phyloP scores from a whole-genome alignment of 1,140 invertebrate species.

The Homarus americanus region DNA sequence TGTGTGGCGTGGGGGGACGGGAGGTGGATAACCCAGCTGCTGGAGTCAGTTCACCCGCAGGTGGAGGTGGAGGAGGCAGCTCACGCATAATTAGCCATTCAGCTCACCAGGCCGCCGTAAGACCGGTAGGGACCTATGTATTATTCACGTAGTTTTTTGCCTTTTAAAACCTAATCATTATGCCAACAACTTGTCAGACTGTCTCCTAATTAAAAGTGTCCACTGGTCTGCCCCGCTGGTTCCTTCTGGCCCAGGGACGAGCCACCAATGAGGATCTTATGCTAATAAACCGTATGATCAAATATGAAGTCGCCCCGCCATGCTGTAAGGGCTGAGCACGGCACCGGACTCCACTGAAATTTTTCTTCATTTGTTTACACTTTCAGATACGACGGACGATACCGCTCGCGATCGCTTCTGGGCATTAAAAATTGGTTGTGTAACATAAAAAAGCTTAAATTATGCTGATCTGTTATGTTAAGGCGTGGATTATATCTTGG shows the following conservation, averaged over 20 bases:
- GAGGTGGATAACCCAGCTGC: background rate
- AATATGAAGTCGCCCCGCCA: background rate
- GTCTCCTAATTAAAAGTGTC: constrained; percentile 68
- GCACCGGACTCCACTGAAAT: background rate
- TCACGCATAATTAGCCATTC: background rate
- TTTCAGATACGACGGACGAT: constrained; percentile 1
- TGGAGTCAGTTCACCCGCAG: background rate
- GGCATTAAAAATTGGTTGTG: background rate
- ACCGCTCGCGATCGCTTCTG: background rate
- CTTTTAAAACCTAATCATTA: constrained; percentile 50
- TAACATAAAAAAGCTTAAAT: background rate
- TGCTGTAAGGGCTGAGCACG: too few species aligned
- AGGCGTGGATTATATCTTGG: background rate
- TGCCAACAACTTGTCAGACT: constrained; percentile 61
- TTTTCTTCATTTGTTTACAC: background rate
- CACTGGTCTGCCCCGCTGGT: background rate
- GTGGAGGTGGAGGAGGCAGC: background rate
- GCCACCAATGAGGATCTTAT: background rate
- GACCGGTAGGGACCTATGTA: background rate
- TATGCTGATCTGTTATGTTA: background rate
- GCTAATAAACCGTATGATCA: background rate
- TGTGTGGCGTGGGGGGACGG: too few species aligned
- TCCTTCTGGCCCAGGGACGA: background rate
- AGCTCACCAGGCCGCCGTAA: background rate
- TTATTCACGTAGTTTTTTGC: background rate